A percentile compares a stretch with the other conserved stretches of the same genome.
Evolutionary conservation across 2,113 vertebrate species (phyloP).

Genomic region (Acinonyx jubatus): DNA sequence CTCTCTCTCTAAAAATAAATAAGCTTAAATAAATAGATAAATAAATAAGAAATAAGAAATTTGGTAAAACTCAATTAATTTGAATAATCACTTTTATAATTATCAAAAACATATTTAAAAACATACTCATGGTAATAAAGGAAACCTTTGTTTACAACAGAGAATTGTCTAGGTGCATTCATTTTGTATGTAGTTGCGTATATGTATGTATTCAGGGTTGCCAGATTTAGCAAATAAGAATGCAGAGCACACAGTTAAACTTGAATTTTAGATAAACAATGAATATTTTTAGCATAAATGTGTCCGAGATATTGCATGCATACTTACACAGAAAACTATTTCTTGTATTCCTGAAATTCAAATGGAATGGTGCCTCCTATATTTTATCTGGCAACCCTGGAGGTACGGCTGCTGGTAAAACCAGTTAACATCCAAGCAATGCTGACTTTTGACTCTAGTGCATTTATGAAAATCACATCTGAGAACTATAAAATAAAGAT

Average conservation of each 20-base stretch:
- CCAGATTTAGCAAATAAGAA: constrained; percentile 24
- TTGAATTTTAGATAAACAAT: background rate
- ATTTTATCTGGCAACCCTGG: background rate
- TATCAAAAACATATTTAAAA: background rate
- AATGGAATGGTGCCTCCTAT: background rate
- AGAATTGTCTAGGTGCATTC: background rate
- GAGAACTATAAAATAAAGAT: constrained; percentile 52
- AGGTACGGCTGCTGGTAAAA: background rate
- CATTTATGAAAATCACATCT: constrained; percentile 43
- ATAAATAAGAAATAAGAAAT: background rate
- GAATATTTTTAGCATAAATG: background rate
- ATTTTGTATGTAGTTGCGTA: background rate
- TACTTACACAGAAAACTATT: background rate
- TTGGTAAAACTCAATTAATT: background rate
- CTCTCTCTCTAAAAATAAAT: no score
- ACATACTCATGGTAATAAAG: background rate
- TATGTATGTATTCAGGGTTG: background rate
- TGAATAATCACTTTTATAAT: background rate
- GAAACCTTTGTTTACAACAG: background rate
- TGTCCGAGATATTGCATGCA: background rate
- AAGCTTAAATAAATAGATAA: no score
- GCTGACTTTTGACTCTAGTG: background rate
- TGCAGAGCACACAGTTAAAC: background rate
- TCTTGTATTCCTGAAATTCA: constrained; percentile 11
- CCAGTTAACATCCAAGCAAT: background rate